phyloP scores from a whole-genome alignment of 1,140 invertebrate species.

The Brachionus calyciflorus region DNA sequence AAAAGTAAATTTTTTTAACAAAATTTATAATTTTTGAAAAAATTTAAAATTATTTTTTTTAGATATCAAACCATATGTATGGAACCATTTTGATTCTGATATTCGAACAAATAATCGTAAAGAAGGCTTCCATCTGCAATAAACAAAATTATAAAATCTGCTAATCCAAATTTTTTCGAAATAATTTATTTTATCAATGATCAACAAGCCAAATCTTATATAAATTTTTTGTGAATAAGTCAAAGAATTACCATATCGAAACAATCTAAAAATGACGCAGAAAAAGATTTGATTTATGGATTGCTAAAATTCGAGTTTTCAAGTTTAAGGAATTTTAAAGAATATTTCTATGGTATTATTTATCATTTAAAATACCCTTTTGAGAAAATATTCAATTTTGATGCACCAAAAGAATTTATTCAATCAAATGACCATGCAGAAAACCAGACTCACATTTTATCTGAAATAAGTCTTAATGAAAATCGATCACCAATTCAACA shows the following conservation, averaged over 20 bases:
- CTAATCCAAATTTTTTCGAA: conserved; percentile 18
- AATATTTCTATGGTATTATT: conserved; percentile 5
- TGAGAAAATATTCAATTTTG: no score
- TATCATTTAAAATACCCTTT: not conserved
- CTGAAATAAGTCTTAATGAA: no score
- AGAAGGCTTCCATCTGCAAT: not conserved
- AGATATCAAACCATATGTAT: not conserved
- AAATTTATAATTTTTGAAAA: no score
- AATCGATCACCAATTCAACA: no score
- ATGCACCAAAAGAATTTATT: no score
- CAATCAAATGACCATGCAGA: no score
- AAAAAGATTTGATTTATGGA: conserved; percentile 1
- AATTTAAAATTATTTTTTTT: not conserved
- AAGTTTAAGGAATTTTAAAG: not conserved
- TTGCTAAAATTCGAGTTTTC: conserved; percentile 14
- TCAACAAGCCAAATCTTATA: conserved; percentile 2
- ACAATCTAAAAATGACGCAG: not conserved
- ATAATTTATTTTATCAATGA: conserved; percentile 12
- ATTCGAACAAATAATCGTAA: not conserved
- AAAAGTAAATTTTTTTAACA: conserved; percentile 15
- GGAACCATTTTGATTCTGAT: conserved; percentile 10
- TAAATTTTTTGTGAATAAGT: not conserved
- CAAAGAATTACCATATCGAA: not conserved
- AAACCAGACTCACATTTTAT: no score
- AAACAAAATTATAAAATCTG: not conserved